These are phyloP conservation scores for Lypha dubia DNA, from an alignment of 2,888 invertebrate genomes.

Conservation along the genomic window DNA sequence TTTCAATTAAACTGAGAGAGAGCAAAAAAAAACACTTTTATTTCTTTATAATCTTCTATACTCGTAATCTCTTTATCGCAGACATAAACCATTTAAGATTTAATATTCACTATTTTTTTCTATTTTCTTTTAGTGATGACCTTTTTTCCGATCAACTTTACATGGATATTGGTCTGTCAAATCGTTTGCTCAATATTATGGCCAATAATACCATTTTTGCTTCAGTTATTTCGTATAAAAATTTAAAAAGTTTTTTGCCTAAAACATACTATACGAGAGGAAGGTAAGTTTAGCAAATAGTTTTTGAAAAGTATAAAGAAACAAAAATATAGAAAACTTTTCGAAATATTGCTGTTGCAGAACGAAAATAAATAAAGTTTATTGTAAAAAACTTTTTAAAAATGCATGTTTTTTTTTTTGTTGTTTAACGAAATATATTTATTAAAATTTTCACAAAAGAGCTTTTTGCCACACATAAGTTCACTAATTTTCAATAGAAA, in stretches of 20 bases:
- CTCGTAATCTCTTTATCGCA: neutral
- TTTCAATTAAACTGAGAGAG: no score
- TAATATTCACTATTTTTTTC: neutral
- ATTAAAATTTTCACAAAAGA: no score
- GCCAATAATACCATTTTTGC: conserved; percentile 82
- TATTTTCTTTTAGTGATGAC: conserved; percentile 78
- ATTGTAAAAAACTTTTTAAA: no score
- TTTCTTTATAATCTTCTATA: no score
- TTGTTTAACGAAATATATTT: no score
- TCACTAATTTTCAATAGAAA: no score
- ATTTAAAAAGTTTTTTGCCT: conserved; percentile 83
- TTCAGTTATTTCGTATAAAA: conserved; percentile 83
- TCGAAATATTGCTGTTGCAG: no score
- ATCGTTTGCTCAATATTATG: conserved; percentile 81
- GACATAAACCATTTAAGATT: neutral
- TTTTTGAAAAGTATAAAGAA: neutral
- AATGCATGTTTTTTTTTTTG: no score
- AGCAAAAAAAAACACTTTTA: neutral
- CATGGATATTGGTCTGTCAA: conserved; percentile 81
- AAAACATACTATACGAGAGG: conserved; percentile 83
- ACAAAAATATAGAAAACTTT: no score
- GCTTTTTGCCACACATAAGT: no score
- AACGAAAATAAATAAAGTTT: no score
- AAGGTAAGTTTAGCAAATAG: conserved; percentile 79
- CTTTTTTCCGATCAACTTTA: conserved; percentile 83